Evolutionary conservation across 1,140 invertebrate species (phyloP).

Genomic region (Microplitis mediator): DNA sequence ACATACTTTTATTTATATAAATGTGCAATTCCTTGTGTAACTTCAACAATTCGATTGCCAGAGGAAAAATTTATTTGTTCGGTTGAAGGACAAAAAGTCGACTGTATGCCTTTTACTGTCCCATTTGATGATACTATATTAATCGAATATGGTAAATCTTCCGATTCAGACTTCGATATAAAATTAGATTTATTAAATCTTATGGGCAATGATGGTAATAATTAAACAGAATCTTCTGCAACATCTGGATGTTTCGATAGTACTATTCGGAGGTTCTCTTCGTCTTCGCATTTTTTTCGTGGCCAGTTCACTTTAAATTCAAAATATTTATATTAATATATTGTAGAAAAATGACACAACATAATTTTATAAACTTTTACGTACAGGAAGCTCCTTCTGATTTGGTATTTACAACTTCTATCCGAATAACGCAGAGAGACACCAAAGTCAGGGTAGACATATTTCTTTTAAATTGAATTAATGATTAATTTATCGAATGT

Average conservation of each 20-base stretch:
- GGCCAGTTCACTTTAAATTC: conserved; percentile 43
- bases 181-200: conserved; percentile 47
- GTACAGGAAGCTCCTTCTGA: conserved; percentile 50
- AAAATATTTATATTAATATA: conserved; percentile 12
- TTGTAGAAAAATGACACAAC: conserved; percentile 20
- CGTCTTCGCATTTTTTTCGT: conserved; percentile 64
- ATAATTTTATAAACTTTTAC: conserved; percentile 21
- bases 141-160: conserved; percentile 53
- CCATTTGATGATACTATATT: conserved; percentile 57
- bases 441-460: conserved; percentile 61
- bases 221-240: conserved; percentile 53
- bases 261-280: conserved; percentile 67
- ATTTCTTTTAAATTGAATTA: no score
- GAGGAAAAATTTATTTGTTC: conserved; percentile 86
- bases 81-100: conserved; percentile 48
- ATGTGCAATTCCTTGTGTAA: conserved; percentile 95
- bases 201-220: conserved; percentile 32
- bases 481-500: no score
- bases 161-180: conserved; percentile 57
- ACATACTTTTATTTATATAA: conserved; percentile 92
- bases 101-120: conserved; percentile 49
- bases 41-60: conserved; percentile 96
- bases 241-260: conserved; percentile 69
- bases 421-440: conserved; percentile 66
- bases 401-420: conserved; percentile 61